A percentile compares a stretch with the other conserved stretches of the same genome.
Evolutionary conservation across 2,113 vertebrate genomes (phyloP).

Genomic region (Ailurus styani): DNA sequence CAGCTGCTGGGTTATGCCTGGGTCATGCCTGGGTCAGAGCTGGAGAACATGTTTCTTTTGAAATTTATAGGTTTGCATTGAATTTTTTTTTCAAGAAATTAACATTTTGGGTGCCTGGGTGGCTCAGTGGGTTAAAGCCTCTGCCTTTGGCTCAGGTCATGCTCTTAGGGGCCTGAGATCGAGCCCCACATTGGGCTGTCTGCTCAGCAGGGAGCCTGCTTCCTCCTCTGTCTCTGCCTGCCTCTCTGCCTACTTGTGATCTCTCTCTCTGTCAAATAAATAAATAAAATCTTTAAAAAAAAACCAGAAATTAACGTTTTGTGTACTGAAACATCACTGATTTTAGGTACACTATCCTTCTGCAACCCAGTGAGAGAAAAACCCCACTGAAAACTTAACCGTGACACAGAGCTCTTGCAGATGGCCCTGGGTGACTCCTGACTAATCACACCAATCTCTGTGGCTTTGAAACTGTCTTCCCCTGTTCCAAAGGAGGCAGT

Average conservation of each 20-base stretch:
- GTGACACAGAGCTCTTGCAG: rapidly evolving
- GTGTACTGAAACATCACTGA: not conserved
- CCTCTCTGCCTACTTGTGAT: too few species aligned
- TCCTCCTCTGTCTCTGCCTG: too few species aligned
- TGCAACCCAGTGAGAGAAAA: not conserved
- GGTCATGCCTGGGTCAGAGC: not conserved
- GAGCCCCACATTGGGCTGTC: too few species aligned
- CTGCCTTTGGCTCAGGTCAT: too few species aligned
- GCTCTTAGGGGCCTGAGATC: too few species aligned
- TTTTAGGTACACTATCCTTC: not conserved
- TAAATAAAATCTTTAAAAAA: too few species aligned
- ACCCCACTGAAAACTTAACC: not conserved
- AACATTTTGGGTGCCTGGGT: too few species aligned
- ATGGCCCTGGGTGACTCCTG: not conserved
- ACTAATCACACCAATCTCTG: not conserved
- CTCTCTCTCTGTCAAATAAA: too few species aligned
- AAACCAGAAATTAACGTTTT: conserved; percentile 36
- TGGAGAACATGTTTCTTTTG: not conserved
- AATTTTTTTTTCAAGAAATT: not conserved
- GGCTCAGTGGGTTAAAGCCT: too few species aligned
- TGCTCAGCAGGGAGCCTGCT: too few species aligned
- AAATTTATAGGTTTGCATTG: not conserved
- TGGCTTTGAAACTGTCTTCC: not conserved
- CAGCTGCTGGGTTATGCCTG: not conserved
- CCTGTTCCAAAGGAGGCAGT: not conserved